Conservation (phyloP, 2,797 vertebrate genomes). For the Sciurus carolinensis region DNA sequence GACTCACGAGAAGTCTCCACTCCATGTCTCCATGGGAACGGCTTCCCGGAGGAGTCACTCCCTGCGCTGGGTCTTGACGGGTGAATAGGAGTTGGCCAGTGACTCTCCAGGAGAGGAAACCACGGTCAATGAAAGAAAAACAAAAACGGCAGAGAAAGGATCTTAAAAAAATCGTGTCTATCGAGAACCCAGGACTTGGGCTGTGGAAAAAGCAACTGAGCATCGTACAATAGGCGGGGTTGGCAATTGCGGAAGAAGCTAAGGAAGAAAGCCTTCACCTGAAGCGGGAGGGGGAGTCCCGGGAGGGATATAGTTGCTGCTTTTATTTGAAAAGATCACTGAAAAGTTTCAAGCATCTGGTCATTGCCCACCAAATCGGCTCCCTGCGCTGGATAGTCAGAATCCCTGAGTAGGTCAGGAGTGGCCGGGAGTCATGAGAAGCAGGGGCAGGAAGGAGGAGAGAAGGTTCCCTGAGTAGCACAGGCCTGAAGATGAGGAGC, state of each 20-base stretch:
- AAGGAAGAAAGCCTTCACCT: not conserved
- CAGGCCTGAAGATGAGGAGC: not conserved
- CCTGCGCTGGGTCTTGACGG: not conserved
- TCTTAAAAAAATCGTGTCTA: not conserved
- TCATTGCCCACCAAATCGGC: not conserved
- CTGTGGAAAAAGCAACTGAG: not conserved
- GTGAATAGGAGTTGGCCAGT: not conserved
- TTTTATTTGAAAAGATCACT: not conserved
- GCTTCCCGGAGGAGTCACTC: not conserved
- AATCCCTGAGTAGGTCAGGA: not conserved
- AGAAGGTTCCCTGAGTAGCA: not conserved
- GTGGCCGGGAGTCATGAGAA: accelerated
- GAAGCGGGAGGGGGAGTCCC: no score
- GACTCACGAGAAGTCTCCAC: accelerated
- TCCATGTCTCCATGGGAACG: accelerated
- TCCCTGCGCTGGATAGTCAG: not conserved
- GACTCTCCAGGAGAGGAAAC: not conserved
- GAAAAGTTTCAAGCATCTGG: not conserved
- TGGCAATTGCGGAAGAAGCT: not conserved
- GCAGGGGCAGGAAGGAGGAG: not conserved
- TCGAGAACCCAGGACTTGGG: not conserved
- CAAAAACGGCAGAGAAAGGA: not conserved
- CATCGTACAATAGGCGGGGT: accelerated
- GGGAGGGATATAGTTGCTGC: not conserved
- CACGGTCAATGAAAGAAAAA: not conserved